A percentile compares a stretch with the other conserved stretches of the same genome.
phyloP scores from a whole-genome alignment of 2,113 vertebrate species.

The Vulpes vulpes region DNA sequence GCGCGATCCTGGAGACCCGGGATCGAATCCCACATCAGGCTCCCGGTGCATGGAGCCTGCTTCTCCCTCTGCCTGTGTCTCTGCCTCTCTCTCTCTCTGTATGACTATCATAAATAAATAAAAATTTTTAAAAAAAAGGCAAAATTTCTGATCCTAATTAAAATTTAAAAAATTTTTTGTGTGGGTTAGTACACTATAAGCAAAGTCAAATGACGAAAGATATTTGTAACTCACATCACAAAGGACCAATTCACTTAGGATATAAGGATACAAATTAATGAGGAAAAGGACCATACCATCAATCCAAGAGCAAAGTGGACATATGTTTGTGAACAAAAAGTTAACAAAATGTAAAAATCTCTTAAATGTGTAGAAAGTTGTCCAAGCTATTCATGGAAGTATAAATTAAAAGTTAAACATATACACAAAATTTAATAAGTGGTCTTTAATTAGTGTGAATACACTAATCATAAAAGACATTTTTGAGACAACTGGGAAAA shows the following conservation, averaged over 20 bases:
- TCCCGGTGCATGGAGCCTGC: too few species aligned
- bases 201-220: neutral
- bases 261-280: neutral
- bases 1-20: too few species aligned
- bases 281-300: conserved; percentile 8
- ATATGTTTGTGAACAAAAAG: neutral
- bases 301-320: neutral
- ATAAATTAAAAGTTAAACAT: neutral
- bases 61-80: too few species aligned
- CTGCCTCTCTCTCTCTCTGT: too few species aligned
- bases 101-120: too few species aligned
- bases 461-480: conserved; percentile 52
- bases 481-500: conserved; percentile 47
- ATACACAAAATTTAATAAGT: neutral
- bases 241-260: neutral
- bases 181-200: neutral
- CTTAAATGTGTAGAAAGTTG: conserved; percentile 9
- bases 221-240: neutral
- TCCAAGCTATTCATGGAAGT: neutral
- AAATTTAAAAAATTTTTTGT: neutral
- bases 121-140: neutral
- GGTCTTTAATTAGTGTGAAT: neutral
- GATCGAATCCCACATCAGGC: too few species aligned
- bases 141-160: neutral
- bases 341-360: neutral